Percentiles rank a stretch among this genome's conserved stretches.
These are phyloP conservation scores for Acrobasis repandana DNA, from an alignment of 2,888 invertebrate genomes.

Conservation along the genomic window DNA sequence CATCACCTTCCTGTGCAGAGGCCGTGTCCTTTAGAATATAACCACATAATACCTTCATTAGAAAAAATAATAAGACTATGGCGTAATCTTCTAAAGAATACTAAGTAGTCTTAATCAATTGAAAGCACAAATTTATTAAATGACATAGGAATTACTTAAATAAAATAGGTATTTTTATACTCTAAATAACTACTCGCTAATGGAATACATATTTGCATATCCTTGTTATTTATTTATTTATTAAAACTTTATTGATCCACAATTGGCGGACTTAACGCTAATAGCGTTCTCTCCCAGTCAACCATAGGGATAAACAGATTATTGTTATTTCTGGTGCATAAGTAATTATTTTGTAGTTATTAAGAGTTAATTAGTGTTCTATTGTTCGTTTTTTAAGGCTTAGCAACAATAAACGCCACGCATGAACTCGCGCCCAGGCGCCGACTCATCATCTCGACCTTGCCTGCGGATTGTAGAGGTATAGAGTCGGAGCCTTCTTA, in stretches of 20 bases:
- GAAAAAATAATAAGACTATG: constrained; percentile 24
- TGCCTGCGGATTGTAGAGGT: constrained; percentile 35
- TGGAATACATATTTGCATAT: too few species aligned
- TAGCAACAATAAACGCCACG: constrained; percentile 51
- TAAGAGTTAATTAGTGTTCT: constrained; percentile 20
- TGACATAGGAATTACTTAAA: too few species aligned
- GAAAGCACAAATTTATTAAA: neutral
- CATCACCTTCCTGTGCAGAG: constrained; percentile 78
- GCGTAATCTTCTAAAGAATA: constrained; percentile 2
- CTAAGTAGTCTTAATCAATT: neutral
- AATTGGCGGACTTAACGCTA: too few species aligned
- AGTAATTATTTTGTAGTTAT: constrained; percentile 12
- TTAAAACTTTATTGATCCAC: too few species aligned
- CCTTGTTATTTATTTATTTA: too few species aligned
- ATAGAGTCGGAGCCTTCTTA: constrained; percentile 13
- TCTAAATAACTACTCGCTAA: too few species aligned
- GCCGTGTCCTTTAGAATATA: constrained; percentile 60
- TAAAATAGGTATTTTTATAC: too few species aligned
- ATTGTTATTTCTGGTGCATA: neutral
- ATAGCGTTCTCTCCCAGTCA: too few species aligned
- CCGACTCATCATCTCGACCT: constrained; percentile 40
- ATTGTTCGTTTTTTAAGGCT: constrained; percentile 41
- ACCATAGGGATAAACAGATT: too few species aligned
- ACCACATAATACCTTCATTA: neutral
- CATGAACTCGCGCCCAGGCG: constrained; percentile 35